Conservation (phyloP, 2,113 vertebrate genomes). For the Megaceryle torquata region DNA sequence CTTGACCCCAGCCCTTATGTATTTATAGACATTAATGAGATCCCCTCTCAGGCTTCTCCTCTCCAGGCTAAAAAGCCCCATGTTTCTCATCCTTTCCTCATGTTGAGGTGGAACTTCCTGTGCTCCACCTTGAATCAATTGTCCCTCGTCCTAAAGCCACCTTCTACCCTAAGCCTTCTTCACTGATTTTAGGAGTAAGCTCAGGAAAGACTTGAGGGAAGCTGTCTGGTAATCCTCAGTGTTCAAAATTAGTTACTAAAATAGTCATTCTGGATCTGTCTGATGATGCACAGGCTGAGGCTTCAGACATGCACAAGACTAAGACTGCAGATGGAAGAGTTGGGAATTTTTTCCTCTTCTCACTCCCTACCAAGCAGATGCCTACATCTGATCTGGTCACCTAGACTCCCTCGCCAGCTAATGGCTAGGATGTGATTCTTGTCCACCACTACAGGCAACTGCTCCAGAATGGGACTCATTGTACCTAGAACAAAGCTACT, state of each 20-base stretch:
- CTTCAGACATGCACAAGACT: not conserved
- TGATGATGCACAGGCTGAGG: not conserved
- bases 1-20: no score
- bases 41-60: no score
- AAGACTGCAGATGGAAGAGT: not conserved
- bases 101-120: no score
- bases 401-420: not conserved
- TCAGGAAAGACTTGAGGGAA: not conserved
- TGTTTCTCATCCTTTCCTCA: no score
- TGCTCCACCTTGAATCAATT: no score
- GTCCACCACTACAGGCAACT: not conserved
- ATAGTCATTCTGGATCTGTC: not conserved
- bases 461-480: not conserved
- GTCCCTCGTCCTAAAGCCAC: no score
- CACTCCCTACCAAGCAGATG: not conserved
- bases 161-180: not conserved
- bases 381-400: not conserved
- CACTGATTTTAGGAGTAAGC: not conserved
- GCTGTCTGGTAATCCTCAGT: not conserved
- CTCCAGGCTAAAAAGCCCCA: no score
- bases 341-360: not conserved
- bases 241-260: not conserved
- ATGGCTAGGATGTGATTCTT: not conserved
- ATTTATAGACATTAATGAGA: no score
- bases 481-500: not conserved